Base-by-base conservation (phyloP, 1,140 invertebrate genomes). In the Zaprionus camerounensis region DNA sequence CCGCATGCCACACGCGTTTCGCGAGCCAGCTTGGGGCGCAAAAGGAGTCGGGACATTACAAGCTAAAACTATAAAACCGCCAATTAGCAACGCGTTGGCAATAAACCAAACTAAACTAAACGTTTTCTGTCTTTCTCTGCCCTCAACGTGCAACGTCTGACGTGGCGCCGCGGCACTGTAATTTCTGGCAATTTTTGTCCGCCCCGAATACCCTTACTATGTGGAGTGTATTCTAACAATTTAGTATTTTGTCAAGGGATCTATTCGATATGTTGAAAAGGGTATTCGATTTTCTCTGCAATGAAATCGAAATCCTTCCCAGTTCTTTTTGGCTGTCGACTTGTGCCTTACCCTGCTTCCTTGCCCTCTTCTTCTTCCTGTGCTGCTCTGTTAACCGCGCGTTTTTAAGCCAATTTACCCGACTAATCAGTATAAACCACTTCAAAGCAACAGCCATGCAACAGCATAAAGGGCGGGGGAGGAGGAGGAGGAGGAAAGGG, bases 371-470 rank as follows among this genome's bases (percentile, higher is more conserved):
- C 17, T 17, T 17, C 41, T n/a, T 17, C 5, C 31, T 34, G 5
- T 28, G 26, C 44, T 55, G 1, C 41, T 46, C 41, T 62, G 46
- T 57, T 68, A 71, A 72, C 78, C 71, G 57, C 68, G 74, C 68
- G 64, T 72, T 71, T 79, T 85, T 68, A 71, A 73, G 76, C 65
- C 68, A 76, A 85, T 81, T 85, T 59, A 51, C 49, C 69, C 65
- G 82, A 81, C 82, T 81, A 81, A 85, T 81, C 82, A 81, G 71
- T 76, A 84, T 72, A 81, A 84, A 83, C 81, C 81, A 82, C 81
- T 80, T 84, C 78, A 85, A 84, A 85, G 81, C 81, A 71, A 51
- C 36, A 38, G 71, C 76, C 59, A 75, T 38, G 55, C 22, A 20
- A 11, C n/a, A 24, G 20, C 15, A 34, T 5, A 9, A 31, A 3